Conservation (phyloP, 2,888 invertebrate genomes). For the Hyposoter didymator region DNA sequence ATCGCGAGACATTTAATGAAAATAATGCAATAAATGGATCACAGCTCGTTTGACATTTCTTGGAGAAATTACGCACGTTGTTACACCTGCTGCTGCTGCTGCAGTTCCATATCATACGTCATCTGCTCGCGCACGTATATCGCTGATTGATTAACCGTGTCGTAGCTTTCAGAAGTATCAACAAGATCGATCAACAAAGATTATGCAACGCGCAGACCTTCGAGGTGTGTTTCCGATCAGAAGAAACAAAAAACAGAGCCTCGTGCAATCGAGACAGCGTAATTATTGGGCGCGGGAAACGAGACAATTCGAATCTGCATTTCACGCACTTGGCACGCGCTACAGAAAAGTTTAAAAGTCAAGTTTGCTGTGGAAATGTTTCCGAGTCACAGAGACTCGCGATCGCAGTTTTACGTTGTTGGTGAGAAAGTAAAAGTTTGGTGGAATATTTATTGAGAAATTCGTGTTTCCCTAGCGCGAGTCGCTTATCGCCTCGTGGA, state of each 20-base stretch:
- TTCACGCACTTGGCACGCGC: neutral
- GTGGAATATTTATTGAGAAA: neutral
- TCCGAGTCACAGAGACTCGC: neutral
- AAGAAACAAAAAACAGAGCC: constrained; percentile 8
- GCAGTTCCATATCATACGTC: constrained; percentile 29
- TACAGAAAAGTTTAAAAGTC: too few relatives aligned
- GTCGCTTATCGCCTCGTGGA: neutral
- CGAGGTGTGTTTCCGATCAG: constrained; percentile 16
- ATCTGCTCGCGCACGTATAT: constrained; percentile 41
- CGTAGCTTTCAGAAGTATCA: neutral
- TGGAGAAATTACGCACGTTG: constrained; percentile 47
- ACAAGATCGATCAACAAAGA: constrained; percentile 39
- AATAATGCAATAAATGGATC: constrained; percentile 19
- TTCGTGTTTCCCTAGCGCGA: neutral
- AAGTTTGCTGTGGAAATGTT: neutral
- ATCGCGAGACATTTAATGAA: constrained; percentile 29
- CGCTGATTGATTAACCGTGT: constrained; percentile 41
- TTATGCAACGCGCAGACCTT: constrained; percentile 61
- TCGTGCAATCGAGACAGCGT: neutral
- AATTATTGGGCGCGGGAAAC: constrained; percentile 17
- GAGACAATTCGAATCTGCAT: constrained; percentile 2
- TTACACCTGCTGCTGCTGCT: constrained; percentile 18
- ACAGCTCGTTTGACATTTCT: constrained; percentile 22
- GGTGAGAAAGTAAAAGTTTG: neutral
- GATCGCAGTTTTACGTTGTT: neutral